A percentile compares a stretch with the other conserved stretches of the same genome.
Conservation (phyloP, 2,113 vertebrate genomes). For the Ovis canadensis region DNA sequence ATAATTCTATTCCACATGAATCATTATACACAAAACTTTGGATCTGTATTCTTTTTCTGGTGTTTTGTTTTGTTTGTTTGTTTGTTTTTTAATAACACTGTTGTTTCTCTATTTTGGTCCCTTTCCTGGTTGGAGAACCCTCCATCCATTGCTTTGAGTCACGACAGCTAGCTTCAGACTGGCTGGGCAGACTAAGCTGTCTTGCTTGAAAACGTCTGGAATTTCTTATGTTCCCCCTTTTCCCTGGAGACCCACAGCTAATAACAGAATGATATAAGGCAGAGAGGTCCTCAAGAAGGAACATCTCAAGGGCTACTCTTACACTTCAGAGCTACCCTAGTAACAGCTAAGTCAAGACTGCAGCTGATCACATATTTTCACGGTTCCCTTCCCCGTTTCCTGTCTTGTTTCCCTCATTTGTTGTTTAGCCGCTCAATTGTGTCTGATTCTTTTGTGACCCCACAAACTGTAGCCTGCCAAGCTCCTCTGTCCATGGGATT, state of each 20-base stretch:
- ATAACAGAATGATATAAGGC: not conserved
- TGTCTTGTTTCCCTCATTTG: not conserved
- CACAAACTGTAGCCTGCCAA: not conserved
- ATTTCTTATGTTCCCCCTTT: not conserved
- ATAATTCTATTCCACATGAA: not conserved
- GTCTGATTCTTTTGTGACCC: not conserved
- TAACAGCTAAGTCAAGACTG: not conserved
- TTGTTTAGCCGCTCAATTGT: fast-evolving
- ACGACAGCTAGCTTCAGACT: not conserved
- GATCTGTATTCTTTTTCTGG: not conserved
- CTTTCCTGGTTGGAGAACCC: not conserved
- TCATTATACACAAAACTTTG: not conserved
- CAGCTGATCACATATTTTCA: not conserved
- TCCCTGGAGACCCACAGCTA: not conserved
- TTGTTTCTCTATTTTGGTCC: not conserved
- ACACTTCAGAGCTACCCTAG: not conserved
- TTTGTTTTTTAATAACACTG: not conserved
- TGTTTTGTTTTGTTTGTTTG: too few species aligned
- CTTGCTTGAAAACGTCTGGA: not conserved
- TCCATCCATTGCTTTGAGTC: not conserved
- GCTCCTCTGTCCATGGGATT: not conserved
- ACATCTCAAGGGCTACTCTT: not conserved
- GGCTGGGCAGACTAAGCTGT: not conserved
- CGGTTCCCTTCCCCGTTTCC: not conserved
- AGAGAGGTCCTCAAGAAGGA: not conserved